Percentiles rank a stretch among this genome's conserved stretches.
These are phyloP conservation scores for Melanostoma mellinum DNA, from an alignment of 2,888 invertebrate species.

Conservation along the genomic window DNA sequence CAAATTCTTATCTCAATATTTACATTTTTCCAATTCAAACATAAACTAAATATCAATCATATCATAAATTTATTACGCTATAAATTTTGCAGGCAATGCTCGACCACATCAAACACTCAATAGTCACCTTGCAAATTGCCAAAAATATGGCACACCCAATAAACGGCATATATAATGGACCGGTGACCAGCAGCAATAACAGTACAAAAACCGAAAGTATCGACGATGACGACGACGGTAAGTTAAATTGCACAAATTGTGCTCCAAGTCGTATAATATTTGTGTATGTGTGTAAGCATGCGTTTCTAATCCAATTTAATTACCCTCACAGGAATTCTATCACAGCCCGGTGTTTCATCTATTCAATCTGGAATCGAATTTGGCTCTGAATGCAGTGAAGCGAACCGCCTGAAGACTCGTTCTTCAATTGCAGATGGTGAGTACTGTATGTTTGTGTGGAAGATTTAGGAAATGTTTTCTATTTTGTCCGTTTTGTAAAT, in stretches of 20 bases:
- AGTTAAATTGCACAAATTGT: constrained; percentile 19
- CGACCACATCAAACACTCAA: constrained; percentile 98
- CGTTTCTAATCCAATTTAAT: constrained; percentile 58
- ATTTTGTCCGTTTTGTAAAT: constrained; percentile 2
- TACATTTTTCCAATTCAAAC: too few relatives aligned
- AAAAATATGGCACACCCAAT: constrained; percentile 97
- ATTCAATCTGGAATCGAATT: constrained; percentile 85
- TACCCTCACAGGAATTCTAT: constrained; percentile 63
- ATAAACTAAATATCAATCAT: not conserved
- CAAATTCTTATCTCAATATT: too few relatives aligned
- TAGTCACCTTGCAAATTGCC: constrained; percentile 98
- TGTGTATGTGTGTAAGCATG: constrained; percentile 13
- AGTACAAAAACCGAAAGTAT: constrained; percentile 71
- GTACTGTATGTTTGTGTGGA: constrained; percentile 47
- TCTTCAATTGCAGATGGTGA: constrained; percentile 75
- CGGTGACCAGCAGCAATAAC: constrained; percentile 77
- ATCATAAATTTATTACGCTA: constrained; percentile 5
- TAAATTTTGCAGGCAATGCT: constrained; percentile 90
- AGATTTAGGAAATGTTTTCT: not conserved
- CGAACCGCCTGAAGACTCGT: constrained; percentile 77
- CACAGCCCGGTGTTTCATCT: constrained; percentile 66
- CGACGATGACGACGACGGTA: constrained; percentile 72
- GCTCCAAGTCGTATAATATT: not conserved
- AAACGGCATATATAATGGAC: constrained; percentile 92
- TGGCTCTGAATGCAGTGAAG: constrained; percentile 86